Evolutionary conservation across 2,797 vertebrate species (phyloP).

Genomic region (Podargus strigoides): DNA sequence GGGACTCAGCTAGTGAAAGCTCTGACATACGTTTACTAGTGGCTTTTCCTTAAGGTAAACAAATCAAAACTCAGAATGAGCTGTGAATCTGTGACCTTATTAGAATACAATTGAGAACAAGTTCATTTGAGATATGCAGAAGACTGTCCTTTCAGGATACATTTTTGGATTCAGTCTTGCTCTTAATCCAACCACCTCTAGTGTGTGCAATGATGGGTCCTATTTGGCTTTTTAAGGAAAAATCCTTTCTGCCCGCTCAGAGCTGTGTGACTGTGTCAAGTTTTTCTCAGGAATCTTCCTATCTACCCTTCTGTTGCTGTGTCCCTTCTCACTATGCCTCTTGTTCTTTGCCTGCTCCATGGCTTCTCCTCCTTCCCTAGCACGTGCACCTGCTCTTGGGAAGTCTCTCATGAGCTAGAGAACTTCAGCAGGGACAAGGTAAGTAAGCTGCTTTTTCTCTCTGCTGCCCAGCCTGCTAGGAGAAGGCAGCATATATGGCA

Average conservation of each 20-base stretch:
- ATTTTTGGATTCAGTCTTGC: not conserved
- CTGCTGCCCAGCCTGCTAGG: not conserved
- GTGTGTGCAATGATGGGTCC: not conserved
- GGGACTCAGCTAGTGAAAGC: not conserved
- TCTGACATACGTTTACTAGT: not conserved
- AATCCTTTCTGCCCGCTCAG: not conserved
- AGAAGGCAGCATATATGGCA: not conserved
- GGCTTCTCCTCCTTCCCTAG: not conserved
- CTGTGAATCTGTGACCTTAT: not conserved
- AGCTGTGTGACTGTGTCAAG: not conserved
- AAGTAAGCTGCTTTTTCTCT: not conserved
- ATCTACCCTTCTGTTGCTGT: not conserved
- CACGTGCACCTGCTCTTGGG: not conserved
- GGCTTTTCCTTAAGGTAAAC: not conserved
- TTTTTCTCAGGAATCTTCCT: not conserved
- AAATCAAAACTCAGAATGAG: not conserved
- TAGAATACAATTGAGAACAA: not conserved
- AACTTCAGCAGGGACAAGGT: not conserved
- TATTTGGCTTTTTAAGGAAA: not conserved
- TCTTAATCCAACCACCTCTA: not conserved
- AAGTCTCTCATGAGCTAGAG: not conserved
- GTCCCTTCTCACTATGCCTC: not conserved
- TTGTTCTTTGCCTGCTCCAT: not conserved
- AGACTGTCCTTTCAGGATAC: not conserved
- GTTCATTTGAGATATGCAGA: not conserved